Evolutionary conservation across 2,113 vertebrate species (phyloP).

Genomic region (Aegithalos caudatus): DNA sequence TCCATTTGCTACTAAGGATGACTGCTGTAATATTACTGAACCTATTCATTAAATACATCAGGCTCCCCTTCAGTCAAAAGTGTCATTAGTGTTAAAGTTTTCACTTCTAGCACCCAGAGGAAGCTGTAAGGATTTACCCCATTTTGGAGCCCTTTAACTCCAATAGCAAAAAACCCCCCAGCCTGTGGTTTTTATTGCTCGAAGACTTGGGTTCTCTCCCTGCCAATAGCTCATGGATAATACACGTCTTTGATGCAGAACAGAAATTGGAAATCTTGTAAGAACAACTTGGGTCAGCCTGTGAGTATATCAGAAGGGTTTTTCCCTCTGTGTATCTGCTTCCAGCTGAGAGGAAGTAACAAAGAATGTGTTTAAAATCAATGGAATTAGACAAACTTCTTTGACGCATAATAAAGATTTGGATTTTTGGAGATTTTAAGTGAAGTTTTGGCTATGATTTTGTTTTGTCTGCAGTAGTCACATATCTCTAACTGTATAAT

Average conservation of each 20-base stretch:
- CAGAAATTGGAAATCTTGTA: constrained; percentile 33
- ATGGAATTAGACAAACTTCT: constrained; percentile 27
- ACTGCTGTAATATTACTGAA: neutral
- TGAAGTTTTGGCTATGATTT: constrained; percentile 15
- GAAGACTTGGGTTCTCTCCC: neutral
- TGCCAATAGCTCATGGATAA: neutral
- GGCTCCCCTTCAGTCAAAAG: neutral
- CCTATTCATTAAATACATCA: neutral
- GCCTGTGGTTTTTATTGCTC: neutral
- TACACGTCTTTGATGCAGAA: constrained; percentile 15
- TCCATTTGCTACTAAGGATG: neutral
- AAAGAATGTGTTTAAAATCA: constrained; percentile 58
- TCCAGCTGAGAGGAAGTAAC: constrained; percentile 48
- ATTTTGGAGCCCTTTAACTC: neutral
- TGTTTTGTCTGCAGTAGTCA: constrained; percentile 29
- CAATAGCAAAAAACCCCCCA: neutral
- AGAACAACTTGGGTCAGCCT: neutral
- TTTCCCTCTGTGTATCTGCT: constrained; percentile 18
- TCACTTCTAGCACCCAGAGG: neutral
- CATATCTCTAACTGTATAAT: neutral
- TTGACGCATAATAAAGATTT: constrained; percentile 10
- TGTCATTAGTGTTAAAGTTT: neutral
- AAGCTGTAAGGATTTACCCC: neutral
- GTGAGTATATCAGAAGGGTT: neutral
- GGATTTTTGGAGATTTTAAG: neutral